Conservation (phyloP, 1,140 invertebrate genomes). For the Euwallacea fornicatus region DNA sequence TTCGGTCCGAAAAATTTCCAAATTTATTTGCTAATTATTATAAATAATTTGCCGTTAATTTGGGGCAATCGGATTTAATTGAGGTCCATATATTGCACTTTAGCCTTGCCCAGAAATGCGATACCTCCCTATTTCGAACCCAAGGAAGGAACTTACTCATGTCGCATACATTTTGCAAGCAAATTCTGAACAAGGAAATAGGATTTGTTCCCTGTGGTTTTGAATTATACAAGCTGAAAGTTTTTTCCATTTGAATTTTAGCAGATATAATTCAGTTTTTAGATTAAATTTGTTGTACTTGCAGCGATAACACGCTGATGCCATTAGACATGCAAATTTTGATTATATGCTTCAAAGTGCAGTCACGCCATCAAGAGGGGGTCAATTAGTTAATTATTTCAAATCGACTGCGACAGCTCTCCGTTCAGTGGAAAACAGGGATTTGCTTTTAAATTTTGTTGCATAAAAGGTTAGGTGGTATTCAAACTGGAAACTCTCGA, state of each 20-base stretch:
- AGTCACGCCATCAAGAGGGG: neutral
- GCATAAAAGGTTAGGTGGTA: neutral
- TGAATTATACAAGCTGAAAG: constrained; percentile 30
- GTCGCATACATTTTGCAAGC: constrained; percentile 30
- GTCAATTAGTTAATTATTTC: neutral
- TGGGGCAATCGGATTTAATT: too few species aligned
- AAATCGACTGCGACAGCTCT: neutral
- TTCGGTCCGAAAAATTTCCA: too few species aligned
- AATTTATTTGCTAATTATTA: too few species aligned
- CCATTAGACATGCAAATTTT: neutral
- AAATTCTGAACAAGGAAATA: constrained; percentile 32
- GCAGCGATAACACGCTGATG: neutral
- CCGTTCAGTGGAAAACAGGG: neutral
- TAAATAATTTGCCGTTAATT: too few species aligned
- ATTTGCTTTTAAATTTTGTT: neutral
- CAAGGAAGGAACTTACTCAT: constrained; percentile 10
- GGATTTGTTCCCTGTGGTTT: constrained; percentile 31
- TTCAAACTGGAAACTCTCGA: neutral
- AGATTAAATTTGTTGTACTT: constrained; percentile 2
- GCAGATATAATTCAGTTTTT: neutral
- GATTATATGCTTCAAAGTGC: neutral
- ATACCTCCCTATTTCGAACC: too few species aligned
- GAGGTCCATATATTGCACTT: too few species aligned
- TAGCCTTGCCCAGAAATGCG: too few species aligned
- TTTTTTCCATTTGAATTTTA: constrained; percentile 18